phyloP scores from a whole-genome alignment of 2,888 invertebrate species.

The Agonopterix subpropinquella region DNA sequence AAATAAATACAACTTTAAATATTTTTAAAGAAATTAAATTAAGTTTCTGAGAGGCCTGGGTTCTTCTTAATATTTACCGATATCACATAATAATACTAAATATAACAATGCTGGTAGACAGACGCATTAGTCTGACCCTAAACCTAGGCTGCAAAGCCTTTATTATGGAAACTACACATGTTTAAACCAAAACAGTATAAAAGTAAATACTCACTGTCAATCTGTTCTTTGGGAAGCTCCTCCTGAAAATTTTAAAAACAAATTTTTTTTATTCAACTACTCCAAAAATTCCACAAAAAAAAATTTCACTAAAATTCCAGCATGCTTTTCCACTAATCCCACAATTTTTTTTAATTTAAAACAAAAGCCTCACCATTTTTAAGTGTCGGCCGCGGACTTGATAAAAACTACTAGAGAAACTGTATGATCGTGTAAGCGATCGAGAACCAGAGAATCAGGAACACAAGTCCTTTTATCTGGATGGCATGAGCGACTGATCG shows the following conservation, averaged over 20 bases:
- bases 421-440: slow-evolving; percentile 51
- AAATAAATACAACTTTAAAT: too few species aligned
- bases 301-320: slow-evolving; percentile 3
- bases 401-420: slow-evolving; percentile 27
- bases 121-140: too few species aligned
- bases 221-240: slow-evolving; percentile 86
- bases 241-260: slow-evolving; percentile 72
- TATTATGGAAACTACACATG: background rate
- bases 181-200: background rate
- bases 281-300: slow-evolving; percentile 1
- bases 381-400: slow-evolving; percentile 3
- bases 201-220: slow-evolving; percentile 78
- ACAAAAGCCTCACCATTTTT: slow-evolving; percentile 46
- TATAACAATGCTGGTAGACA: too few species aligned
- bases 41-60: too few species aligned
- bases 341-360: background rate
- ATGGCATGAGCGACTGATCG: slow-evolving; percentile 63
- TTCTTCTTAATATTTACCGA: too few species aligned
- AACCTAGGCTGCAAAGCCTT: background rate
- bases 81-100: too few species aligned
- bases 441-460: slow-evolving; percentile 52
- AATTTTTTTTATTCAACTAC: too few species aligned
- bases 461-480: slow-evolving; percentile 65
- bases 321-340: background rate
- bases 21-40: too few species aligned